Percentiles rank a stretch among this genome's conserved stretches.
Conservation (phyloP, 2,888 invertebrate species). For the Nysson spinosus region DNA sequence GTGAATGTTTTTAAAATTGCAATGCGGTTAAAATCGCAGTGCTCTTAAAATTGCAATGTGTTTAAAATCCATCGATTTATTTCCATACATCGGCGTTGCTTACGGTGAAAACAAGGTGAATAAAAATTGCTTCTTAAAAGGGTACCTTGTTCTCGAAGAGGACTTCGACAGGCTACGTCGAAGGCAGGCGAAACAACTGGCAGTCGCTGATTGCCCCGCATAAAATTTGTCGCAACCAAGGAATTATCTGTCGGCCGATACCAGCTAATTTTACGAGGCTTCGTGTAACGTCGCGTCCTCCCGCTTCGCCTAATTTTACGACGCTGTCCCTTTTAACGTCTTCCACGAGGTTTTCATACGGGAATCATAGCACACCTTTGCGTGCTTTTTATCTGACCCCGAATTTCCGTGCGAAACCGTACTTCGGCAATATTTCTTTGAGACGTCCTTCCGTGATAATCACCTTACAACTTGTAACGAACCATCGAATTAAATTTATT, state of each 20-base stretch:
- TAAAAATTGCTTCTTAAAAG: neutral
- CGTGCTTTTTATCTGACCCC: constrained; percentile 16
- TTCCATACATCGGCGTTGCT: too few species aligned
- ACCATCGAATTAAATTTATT: too few species aligned
- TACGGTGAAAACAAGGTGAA: neutral
- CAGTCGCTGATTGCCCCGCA: constrained; percentile 23
- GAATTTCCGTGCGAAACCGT: neutral
- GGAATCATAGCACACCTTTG: constrained; percentile 25
- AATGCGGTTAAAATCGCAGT: too few species aligned
- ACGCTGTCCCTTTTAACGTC: constrained; percentile 26
- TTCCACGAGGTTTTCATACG: constrained; percentile 5
- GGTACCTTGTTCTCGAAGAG: constrained; percentile 3
- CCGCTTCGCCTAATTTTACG: constrained; percentile 50
- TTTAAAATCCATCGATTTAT: too few species aligned
- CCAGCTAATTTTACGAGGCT: constrained; percentile 46
- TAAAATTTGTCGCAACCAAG: constrained; percentile 47
- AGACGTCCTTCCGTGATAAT: neutral
- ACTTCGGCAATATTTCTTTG: neutral
- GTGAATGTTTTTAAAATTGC: too few species aligned
- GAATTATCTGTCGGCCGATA: constrained; percentile 42
- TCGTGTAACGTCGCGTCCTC: constrained; percentile 14
- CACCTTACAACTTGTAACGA: too few species aligned
- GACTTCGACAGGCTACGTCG: neutral
- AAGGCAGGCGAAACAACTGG: constrained; percentile 7
- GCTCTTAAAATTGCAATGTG: too few species aligned